Conservation (phyloP, 2,888 invertebrate species). For the Trichogramma evanescens region DNA sequence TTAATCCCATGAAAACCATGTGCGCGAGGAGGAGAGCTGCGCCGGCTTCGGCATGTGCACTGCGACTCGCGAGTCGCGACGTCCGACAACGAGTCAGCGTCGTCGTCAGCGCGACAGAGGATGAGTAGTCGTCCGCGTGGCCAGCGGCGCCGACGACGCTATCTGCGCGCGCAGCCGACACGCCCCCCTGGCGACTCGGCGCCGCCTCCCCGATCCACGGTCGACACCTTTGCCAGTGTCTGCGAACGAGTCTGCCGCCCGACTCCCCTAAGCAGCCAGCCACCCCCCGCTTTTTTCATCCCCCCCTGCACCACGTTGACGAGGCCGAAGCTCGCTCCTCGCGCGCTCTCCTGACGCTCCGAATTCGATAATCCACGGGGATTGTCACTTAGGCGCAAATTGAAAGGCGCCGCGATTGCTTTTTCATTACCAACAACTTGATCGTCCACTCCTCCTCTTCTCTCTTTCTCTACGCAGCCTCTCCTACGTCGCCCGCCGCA, state of each 20-base stretch:
- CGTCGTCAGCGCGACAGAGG: neutral
- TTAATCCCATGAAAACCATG: too few relatives aligned
- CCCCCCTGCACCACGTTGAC: conserved; percentile 4
- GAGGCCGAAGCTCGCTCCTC: conserved; percentile 19
- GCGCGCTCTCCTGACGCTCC: conserved; percentile 5
- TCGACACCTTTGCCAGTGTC: too few relatives aligned
- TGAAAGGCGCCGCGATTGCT: conserved; percentile 30
- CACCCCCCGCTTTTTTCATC: conserved; percentile 22
- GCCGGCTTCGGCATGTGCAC: too few relatives aligned
- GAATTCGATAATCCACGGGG: conserved; percentile 33
- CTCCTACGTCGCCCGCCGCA: neutral
- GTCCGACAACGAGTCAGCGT: too few relatives aligned
- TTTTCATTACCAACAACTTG: conserved; percentile 17
- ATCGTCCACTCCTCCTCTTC: neutral
- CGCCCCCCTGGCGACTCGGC: neutral
- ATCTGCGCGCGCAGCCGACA: neutral
- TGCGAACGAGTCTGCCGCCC: conserved; percentile 39
- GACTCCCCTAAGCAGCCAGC: conserved; percentile 23
- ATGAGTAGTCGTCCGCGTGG: neutral
- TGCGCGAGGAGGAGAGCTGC: too few relatives aligned
- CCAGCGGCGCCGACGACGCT: neutral
- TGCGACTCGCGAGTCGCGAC: too few relatives aligned
- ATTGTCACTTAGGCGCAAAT: conserved; percentile 34
- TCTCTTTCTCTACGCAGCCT: conserved; percentile 6
- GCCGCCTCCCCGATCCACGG: neutral